Conservation (phyloP, 1,140 invertebrate genomes). For the Metopolophium dirhodum region DNA sequence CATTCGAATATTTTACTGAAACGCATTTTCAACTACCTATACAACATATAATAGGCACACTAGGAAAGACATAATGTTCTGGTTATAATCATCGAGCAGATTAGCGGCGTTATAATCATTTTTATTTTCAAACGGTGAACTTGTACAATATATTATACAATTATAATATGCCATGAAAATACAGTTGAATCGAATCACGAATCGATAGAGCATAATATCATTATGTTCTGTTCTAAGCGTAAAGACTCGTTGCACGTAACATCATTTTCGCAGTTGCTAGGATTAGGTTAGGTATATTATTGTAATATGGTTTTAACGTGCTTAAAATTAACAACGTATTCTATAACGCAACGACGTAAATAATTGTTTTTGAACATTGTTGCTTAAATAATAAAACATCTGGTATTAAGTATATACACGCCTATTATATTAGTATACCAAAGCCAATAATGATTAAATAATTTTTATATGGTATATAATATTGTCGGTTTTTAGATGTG, state of each 20-base stretch:
- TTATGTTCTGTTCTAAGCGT: background rate
- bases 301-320: background rate
- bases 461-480: background rate
- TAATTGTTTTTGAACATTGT: conserved; percentile 9
- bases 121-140: background rate
- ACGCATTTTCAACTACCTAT: background rate
- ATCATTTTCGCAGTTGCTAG: background rate
- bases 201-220: background rate
- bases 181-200: background rate
- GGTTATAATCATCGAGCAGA: background rate
- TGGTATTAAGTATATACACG: background rate
- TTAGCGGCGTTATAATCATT: background rate
- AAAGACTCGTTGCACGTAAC: background rate
- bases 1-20: background rate
- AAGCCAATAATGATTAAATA: background rate
- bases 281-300: background rate
- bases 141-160: background rate
- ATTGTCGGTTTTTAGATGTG: too few relatives aligned
- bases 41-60: background rate
- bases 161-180: background rate
- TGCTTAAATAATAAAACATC: background rate
- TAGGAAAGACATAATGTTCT: background rate
- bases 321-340: background rate
- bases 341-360: background rate
- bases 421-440: background rate